Base-by-base conservation (phyloP, 2,113 vertebrate genomes). In the Pseudorectes ferrugineus region DNA sequence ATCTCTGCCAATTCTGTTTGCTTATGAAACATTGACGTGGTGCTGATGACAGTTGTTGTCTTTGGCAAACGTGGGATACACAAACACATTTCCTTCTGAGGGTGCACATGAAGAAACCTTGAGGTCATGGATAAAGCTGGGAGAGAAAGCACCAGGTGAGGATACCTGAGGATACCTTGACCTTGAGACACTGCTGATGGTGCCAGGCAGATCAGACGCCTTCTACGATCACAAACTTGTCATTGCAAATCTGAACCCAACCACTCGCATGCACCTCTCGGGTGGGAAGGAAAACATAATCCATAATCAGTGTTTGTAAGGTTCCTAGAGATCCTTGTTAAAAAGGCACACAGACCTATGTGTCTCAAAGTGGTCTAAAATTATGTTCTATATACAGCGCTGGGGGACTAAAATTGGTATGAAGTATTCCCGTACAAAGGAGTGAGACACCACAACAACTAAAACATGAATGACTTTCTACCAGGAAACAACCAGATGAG, bases 51-150 rank as follows among this genome's bases (percentile, higher is more conserved):
- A 88, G 22, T 2, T 28, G 43, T 23, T 74, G 76, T 26, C 45
- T 86, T 54, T 35, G 59, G 38, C 59, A 84, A 67, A 36, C 10
- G 5, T 22, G 28, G n/a, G 55, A 43, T 12, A 26, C 31, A 67
- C 24, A 79, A 43, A 38, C 20, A 57, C 0, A 0, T 48, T 89
- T 83, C 91, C 55, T 81, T 74, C 70, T 48, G 25, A 46, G 0
- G 1, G 12, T 1, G 1, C 26, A 15, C 0, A 1, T 45, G 57
- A 79, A 65, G 36, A 85, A 88, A 80, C 25, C 46, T 18, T 62
- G 17, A 76, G 15, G 21, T 40, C 7, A 4, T 2, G 33, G 49
- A 61, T 51, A 28, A 74, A 49, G 11, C 9, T 23, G 61, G 35
- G 55, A 59, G 55, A 43, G 31, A 57, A 19, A 26, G 11, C 28